Evolutionary conservation across 1,140 invertebrate species (phyloP).

Genomic region (Zaprionus camerounensis): DNA sequence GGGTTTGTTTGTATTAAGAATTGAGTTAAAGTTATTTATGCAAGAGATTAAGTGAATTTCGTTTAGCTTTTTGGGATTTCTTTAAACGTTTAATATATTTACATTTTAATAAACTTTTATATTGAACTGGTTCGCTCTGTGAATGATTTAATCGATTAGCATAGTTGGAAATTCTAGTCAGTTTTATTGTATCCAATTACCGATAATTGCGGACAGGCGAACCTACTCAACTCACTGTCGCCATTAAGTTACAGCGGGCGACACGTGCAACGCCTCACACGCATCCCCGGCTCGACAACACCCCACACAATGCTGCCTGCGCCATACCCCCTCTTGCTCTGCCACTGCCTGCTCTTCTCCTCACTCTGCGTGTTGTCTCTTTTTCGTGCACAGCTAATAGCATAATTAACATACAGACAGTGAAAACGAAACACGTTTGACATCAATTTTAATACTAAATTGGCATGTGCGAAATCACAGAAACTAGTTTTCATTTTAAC

Average conservation of each 20-base stretch:
- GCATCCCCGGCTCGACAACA: neutral
- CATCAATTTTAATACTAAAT: conserved; percentile 73
- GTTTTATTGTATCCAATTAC: conserved; percentile 10
- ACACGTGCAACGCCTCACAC: conserved; percentile 27
- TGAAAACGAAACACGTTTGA: conserved; percentile 68
- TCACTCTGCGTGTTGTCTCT: neutral
- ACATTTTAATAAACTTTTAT: neutral
- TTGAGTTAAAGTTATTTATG: no score
- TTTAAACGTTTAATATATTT: neutral
- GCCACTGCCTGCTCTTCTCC: neutral
- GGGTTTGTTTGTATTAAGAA: no score
- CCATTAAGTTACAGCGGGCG: neutral
- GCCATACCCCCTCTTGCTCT: neutral
- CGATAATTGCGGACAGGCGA: neutral
- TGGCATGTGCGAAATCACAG: conserved; percentile 28
- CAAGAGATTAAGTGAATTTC: no score
- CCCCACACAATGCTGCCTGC: neutral
- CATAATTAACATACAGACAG: conserved; percentile 69
- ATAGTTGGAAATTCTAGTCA: conserved; percentile 8
- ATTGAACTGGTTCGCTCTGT: neutral
- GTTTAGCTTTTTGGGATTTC: no score
- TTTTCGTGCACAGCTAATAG: conserved; percentile 35
- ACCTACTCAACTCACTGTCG: neutral
- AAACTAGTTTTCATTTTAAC: neutral
- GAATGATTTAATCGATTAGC: conserved; percentile 17